These are phyloP conservation scores for Hydropotes inermis DNA, from an alignment of 2,113 vertebrate species.

Conservation along the genomic window DNA sequence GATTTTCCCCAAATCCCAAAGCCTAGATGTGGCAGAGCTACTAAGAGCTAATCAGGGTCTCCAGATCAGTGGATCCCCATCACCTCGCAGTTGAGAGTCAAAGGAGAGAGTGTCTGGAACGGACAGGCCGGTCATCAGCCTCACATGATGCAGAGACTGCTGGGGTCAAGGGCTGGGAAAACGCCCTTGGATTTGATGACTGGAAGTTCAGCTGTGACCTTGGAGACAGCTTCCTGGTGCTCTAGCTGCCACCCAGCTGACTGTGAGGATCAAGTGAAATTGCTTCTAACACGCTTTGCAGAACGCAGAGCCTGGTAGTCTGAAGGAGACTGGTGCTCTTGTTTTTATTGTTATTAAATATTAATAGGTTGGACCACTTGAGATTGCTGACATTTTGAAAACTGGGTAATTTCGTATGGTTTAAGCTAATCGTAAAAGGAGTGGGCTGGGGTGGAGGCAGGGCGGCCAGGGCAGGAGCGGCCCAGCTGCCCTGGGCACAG, in stretches of 20 bases:
- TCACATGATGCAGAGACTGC: background rate
- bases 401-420: background rate
- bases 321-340: background rate
- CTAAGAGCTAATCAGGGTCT: background rate
- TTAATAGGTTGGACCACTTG: background rate
- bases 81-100: background rate
- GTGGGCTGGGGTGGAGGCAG: background rate
- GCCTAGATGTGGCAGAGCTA: background rate
- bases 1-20: slow-evolving; percentile 18
- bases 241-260: background rate
- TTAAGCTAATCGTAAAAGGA: background rate
- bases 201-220: background rate
- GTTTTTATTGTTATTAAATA: background rate
- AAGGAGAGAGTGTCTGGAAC: background rate
- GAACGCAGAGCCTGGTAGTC: background rate
- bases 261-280: background rate
- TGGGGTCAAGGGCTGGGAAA: background rate
- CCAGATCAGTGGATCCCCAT: background rate
- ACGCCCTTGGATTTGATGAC: background rate
- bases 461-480: background rate
- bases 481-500: background rate
- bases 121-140: background rate
- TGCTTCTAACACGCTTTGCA: background rate
- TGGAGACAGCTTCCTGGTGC: background rate
- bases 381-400: background rate